Evolutionary conservation across 2,113 vertebrate genomes (phyloP).

Genomic region (Sporophila hypoxantha): DNA sequence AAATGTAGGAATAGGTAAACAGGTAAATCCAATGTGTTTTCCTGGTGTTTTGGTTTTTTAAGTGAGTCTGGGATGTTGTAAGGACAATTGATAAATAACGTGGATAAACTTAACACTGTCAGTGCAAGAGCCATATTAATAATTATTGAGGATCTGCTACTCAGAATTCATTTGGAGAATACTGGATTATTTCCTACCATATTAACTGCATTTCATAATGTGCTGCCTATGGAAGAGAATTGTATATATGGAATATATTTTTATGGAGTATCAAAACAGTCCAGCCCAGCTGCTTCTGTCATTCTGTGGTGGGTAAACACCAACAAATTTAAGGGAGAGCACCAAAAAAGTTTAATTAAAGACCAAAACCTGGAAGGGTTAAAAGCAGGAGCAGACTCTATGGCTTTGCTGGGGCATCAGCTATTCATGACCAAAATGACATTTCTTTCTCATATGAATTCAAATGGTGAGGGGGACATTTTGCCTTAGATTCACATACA

Average conservation of each 20-base stretch:
- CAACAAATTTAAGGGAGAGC: not conserved
- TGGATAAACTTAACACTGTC: not conserved
- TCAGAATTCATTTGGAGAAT: not conserved
- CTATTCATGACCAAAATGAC: not conserved
- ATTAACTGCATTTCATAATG: not conserved
- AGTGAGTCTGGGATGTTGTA: not conserved
- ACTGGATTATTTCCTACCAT: not conserved
- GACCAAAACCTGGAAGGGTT: not conserved
- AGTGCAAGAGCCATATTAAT: not conserved
- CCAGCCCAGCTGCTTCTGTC: not conserved
- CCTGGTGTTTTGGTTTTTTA: not conserved
- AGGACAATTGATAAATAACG: not conserved
- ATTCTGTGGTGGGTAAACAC: not conserved
- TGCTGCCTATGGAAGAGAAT: not conserved
- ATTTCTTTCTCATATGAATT: not conserved
- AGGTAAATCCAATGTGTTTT: not conserved
- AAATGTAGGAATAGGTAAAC: not conserved
- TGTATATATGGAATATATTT: not conserved
- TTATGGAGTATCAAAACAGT: not conserved
- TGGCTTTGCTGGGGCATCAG: not conserved
- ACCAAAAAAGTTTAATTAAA: not conserved
- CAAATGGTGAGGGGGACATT: not conserved
- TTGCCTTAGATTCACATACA: not conserved
- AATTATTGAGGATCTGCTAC: not conserved
- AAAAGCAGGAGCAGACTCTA: not conserved